These are phyloP conservation scores for Monochamus saltuarius DNA, from an alignment of 1,140 invertebrate species.

Conservation along the genomic window DNA sequence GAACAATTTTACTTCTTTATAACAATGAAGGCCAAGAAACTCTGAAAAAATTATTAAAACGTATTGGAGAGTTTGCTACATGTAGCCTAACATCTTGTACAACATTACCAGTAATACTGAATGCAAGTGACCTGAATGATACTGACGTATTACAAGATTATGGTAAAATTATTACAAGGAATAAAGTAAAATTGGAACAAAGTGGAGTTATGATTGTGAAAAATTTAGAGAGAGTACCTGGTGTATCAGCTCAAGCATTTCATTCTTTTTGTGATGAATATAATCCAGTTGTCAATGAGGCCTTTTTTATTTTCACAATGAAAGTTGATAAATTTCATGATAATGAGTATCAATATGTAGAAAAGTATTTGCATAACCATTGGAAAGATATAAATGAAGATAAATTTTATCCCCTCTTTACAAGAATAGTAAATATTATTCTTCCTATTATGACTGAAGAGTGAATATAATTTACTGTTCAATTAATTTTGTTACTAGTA, in stretches of 20 bases:
- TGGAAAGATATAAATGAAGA: slow-evolving; percentile 41
- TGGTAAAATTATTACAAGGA: slow-evolving; percentile 51
- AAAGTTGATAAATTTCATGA: slow-evolving; percentile 35
- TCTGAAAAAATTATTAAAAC: slow-evolving; percentile 29
- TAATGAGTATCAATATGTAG: slow-evolving; percentile 23
- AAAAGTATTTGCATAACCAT: slow-evolving; percentile 29
- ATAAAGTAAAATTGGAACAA: slow-evolving; percentile 39
- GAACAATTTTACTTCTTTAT: slow-evolving; percentile 39
- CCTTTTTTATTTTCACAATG: slow-evolving; percentile 57
- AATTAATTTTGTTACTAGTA: too few relatives aligned
- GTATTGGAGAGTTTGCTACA: slow-evolving; percentile 24
- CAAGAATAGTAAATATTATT: slow-evolving; percentile 39
- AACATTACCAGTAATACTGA: slow-evolving; percentile 28
- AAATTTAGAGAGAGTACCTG: slow-evolving; percentile 53
- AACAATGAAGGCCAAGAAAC: slow-evolving; percentile 27
- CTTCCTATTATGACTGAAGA: slow-evolving; percentile 23
- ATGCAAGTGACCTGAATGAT: slow-evolving; percentile 26
- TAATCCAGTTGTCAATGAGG: slow-evolving; percentile 53
- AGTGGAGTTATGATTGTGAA: slow-evolving; percentile 51
- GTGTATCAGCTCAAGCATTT: slow-evolving; percentile 55
- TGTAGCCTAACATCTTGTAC: slow-evolving; percentile 32
- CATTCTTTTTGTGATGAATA: slow-evolving; percentile 59
- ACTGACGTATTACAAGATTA: slow-evolving; percentile 45
- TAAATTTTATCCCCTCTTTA: slow-evolving; percentile 42
- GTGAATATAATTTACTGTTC: too few relatives aligned